Evolutionary conservation across 2,113 vertebrate genomes (phyloP).

Genomic region (Pycnonotus jocosus): DNA sequence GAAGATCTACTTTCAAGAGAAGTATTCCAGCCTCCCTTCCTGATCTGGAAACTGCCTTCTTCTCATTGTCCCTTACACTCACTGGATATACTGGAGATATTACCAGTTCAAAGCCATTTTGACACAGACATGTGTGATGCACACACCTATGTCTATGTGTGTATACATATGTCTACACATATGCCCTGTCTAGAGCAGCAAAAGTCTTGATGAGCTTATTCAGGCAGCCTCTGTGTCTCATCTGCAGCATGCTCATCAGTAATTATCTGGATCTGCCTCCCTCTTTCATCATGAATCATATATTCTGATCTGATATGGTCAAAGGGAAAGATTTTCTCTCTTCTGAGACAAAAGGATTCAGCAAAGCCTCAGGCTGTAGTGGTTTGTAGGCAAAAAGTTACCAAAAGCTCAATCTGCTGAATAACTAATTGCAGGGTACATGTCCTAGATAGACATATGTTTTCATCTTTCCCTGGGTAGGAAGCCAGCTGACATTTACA

Average conservation of each 20-base stretch:
- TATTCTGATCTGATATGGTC: not conserved
- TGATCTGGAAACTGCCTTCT: not conserved
- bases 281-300: not conserved
- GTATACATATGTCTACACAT: rapidly evolving
- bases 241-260: not conserved
- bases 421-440: not conserved
- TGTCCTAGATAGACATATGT: conserved; percentile 23
- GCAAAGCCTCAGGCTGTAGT: not conserved
- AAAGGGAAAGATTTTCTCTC: not conserved
- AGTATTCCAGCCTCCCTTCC: not conserved
- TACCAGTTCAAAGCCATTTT: not conserved
- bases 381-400: not conserved
- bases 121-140: too few species aligned
- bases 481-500: not conserved
- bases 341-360: not conserved
- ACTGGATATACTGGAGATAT: not conserved
- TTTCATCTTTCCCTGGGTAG: not conserved
- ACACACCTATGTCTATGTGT: not conserved
- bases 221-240: rapidly evolving
- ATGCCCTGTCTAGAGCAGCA: not conserved
- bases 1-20: not conserved
- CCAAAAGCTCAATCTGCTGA: not conserved
- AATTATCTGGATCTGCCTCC: not conserved
- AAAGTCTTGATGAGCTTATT: not conserved
- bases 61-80: not conserved